These are phyloP conservation scores for Zaprionus ghesquierei DNA, from an alignment of 1,140 invertebrate species.

Conservation along the genomic window DNA sequence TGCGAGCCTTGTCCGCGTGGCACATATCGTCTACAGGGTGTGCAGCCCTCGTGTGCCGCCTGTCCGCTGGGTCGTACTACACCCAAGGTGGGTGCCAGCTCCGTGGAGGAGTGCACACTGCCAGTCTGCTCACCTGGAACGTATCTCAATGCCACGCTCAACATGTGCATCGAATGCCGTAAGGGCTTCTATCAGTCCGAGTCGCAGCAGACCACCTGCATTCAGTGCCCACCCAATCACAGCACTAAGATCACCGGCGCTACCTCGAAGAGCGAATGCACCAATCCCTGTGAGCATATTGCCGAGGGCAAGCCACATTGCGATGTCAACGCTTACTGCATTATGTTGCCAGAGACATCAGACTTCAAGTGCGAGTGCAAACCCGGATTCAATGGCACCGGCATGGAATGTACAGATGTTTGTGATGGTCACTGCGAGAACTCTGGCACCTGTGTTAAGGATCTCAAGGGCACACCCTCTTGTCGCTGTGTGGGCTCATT, in stretches of 20 bases:
- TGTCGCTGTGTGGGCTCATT: constrained; percentile 96
- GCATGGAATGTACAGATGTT: constrained; percentile 91
- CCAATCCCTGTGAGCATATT: constrained; percentile 93
- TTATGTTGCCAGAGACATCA: constrained; percentile 92
- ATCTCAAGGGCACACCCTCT: constrained; percentile 90
- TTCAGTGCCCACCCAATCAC: constrained; percentile 95
- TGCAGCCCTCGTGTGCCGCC: constrained; percentile 92
- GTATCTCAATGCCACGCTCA: constrained; percentile 92
- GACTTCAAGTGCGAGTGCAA: constrained; percentile 97
- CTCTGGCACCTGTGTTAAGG: constrained; percentile 95
- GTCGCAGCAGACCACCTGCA: constrained; percentile 93
- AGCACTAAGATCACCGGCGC: constrained; percentile 93
- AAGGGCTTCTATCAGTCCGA: constrained; percentile 97
- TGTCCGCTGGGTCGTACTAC: constrained; percentile 96
- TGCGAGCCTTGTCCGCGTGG: constrained; percentile 96
- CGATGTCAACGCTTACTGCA: constrained; percentile 93
- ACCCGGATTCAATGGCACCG: constrained; percentile 95
- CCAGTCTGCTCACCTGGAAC: constrained; percentile 92
- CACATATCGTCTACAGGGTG: constrained; percentile 93
- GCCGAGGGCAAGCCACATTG: constrained; percentile 89
- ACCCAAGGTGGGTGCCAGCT: constrained; percentile 90
- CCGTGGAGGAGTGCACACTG: constrained; percentile 95
- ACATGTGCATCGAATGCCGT: constrained; percentile 94
- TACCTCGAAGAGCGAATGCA: constrained; percentile 90
- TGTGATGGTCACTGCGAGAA: constrained; percentile 95